phyloP scores from a whole-genome alignment of 1,140 invertebrate species.

The Pogonomyrmex californicus region DNA sequence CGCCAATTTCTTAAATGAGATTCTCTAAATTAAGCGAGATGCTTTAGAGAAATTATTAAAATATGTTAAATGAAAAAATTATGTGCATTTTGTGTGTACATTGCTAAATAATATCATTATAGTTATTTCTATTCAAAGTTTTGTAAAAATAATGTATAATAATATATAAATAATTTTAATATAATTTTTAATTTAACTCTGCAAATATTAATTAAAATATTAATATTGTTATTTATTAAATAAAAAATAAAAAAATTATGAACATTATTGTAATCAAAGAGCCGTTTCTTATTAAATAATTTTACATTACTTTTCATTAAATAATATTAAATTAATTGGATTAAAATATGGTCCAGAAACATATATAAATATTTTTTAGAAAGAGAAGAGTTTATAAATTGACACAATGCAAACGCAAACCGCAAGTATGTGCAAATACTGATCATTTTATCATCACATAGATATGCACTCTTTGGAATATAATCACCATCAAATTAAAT shows the following conservation, averaged over 20 bases:
- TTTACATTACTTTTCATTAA: background rate
- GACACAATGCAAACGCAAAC: background rate
- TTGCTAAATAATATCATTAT: background rate
- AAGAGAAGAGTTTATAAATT: background rate
- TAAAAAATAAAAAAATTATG: background rate
- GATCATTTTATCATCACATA: background rate
- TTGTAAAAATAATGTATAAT: background rate
- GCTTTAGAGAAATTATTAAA: slow-evolving; percentile 5
- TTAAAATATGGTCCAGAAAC: background rate
- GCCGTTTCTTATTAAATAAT: background rate
- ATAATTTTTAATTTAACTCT: slow-evolving; percentile 5
- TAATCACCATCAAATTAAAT: slow-evolving; percentile 15
- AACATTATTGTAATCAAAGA: background rate
- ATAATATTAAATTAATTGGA: background rate
- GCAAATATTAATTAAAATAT: background rate
- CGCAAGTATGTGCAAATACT: background rate
- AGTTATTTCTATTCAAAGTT: background rate
- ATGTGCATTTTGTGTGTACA: background rate
- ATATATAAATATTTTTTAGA: background rate
- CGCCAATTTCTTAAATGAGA: background rate
- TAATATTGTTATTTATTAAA: slow-evolving; percentile 15
- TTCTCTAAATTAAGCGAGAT: background rate
- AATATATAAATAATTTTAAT: background rate
- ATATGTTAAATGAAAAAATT: background rate
- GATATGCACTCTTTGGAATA: background rate